Evolutionary conservation across 2,888 invertebrate genomes (phyloP).

Genomic region (Cheilosia pagana): DNA sequence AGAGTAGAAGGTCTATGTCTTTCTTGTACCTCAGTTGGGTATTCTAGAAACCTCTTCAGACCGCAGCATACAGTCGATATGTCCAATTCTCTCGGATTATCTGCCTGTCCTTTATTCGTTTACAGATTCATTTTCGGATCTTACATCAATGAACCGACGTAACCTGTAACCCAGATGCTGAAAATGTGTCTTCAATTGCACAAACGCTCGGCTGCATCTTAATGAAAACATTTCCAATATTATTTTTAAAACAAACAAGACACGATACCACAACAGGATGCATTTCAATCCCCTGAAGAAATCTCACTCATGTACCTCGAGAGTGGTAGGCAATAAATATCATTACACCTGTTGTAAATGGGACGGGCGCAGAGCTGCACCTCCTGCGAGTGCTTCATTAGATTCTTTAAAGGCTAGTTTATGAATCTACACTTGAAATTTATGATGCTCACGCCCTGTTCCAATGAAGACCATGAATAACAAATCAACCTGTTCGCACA

Average conservation of each 20-base stretch:
- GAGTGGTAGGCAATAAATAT: too few species aligned
- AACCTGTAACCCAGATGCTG: not conserved
- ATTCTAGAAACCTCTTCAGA: too few species aligned
- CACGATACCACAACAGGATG: not conserved
- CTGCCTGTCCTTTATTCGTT: too few species aligned
- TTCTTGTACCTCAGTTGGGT: too few species aligned
- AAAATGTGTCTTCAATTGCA: not conserved
- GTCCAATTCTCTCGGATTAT: too few species aligned
- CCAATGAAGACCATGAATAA: conserved; percentile 56
- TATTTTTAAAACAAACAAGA: not conserved
- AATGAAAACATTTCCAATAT: not conserved
- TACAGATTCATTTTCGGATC: too few species aligned
- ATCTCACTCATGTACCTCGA: conserved; percentile 13
- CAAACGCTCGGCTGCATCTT: not conserved
- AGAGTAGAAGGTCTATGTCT: too few species aligned
- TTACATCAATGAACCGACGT: too few species aligned
- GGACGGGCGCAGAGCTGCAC: not conserved
- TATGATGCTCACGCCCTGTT: conserved; percentile 38
- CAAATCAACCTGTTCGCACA: conserved; percentile 56
- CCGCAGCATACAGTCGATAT: too few species aligned
- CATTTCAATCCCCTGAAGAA: conserved; percentile 8
- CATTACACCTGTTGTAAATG: not conserved
- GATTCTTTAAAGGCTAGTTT: conserved; percentile 43
- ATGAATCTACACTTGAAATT: conserved; percentile 46
- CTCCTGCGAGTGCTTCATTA: conserved; percentile 25